Conservation (phyloP, 2,113 vertebrate species). For the Channa argus region DNA sequence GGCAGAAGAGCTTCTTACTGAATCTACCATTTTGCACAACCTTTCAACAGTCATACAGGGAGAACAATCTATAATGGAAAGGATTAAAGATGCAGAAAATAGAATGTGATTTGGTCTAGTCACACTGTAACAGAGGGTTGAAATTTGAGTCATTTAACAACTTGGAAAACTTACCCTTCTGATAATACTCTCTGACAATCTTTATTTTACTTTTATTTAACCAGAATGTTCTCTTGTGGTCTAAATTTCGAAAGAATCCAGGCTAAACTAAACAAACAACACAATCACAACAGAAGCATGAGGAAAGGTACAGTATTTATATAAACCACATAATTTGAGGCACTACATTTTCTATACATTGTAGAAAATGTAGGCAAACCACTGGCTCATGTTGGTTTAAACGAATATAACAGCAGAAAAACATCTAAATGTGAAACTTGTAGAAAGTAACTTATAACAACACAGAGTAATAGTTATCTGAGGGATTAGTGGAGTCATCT, state of each 20-base stretch:
- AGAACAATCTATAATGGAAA: slow-evolving; percentile 9
- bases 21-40: slow-evolving; percentile 4
- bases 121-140: slow-evolving; percentile 22
- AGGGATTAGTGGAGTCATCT: slow-evolving; percentile 4
- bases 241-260: background rate
- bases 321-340: background rate
- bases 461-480: slow-evolving; percentile 11
- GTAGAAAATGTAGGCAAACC: background rate
- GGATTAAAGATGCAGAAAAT: slow-evolving; percentile 24
- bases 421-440: background rate
- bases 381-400: background rate
- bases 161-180: background rate
- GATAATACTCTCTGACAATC: background rate
- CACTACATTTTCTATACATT: background rate
- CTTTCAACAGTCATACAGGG: background rate
- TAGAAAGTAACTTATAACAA: background rate
- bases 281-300: background rate
- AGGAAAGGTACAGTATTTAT: background rate
- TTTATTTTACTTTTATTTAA: background rate
- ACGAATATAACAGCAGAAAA: too few species aligned
- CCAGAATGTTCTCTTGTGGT: background rate
- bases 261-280: background rate
- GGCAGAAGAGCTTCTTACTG: background rate
- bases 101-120: slow-evolving; percentile 17
- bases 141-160: slow-evolving; percentile 43